Evolutionary conservation across 2,888 invertebrate species (phyloP), one percentile per base, ranked within the genome.

Genomic region (Phoenoteleia sp.): DNA sequence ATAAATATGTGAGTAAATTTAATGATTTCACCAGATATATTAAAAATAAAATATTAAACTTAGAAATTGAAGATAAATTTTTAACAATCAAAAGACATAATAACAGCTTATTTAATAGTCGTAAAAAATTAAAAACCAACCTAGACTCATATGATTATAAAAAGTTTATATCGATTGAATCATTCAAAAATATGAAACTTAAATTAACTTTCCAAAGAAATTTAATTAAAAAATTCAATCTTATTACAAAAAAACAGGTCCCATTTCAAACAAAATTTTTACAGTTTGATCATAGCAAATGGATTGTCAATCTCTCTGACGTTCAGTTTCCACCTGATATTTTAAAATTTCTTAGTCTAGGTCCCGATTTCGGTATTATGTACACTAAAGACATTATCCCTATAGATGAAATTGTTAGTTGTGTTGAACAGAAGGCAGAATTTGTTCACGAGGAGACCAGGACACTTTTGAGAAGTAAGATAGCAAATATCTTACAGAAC

Each of bases 381-480:
- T 42, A 42, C 15, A 42, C 42, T 3, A 42, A 42, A 2, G 15
- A 42, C 17, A 15, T 15, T 1, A 42, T 42, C n/a, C 42, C 42
- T 1, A 11, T 42, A 15, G 42, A 42, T 11, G 42, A 42, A 11
- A 42, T 42, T 17, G 17, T 42, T 15, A 42, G 42, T 15, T n/a
- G 42, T 42, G 17, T 42, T 2, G 42, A 42, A 42, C 36, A 36
- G n/a, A 36, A n/a, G 11, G 13, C n/a, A n/a, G n/a, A n/a, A n/a
- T n/a, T n/a, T n/a, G n/a, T n/a, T n/a, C n/a, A n/a, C n/a, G n/a
- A n/a, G n/a, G n/a, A n/a, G n/a, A n/a, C n/a, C n/a, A n/a, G n/a
- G n/a, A n/a, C n/a, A n/a, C n/a, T 99, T 99, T 95, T 99, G 98
- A 98, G 96, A 99, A 92, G 98, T n/a, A n/a, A n/a, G n/a, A n/a